Percentiles rank a stretch among this genome's conserved stretches.
phyloP scores from a whole-genome alignment of 2,113 vertebrate species.

The Mastomys coucha region DNA sequence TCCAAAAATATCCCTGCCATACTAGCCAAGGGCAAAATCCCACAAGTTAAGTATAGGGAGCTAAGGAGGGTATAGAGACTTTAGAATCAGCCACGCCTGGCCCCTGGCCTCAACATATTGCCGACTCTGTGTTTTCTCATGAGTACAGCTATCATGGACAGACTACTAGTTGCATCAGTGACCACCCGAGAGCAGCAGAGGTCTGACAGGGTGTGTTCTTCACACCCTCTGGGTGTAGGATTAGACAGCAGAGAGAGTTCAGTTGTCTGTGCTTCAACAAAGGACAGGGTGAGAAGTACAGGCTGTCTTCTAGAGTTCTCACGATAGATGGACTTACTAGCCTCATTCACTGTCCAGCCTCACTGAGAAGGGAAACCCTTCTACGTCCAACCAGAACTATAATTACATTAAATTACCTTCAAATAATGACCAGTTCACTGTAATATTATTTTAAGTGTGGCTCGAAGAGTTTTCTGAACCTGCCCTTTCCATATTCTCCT shows the following conservation, averaged over 20 bases:
- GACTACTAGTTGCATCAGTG: not conserved
- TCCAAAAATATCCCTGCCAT: conserved; percentile 55
- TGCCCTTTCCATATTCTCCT: not conserved
- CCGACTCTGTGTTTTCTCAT: not conserved
- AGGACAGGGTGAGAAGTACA: not conserved
- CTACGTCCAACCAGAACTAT: not conserved
- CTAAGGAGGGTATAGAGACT: not conserved
- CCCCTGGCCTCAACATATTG: not conserved
- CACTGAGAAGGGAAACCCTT: not conserved
- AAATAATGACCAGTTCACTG: conserved; percentile 23
- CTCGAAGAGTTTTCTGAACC: conserved; percentile 18
- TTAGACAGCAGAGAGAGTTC: not conserved
- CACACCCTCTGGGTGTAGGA: not conserved
- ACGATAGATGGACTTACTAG: not conserved
- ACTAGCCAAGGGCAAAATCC: not conserved
- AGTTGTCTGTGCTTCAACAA: not conserved
- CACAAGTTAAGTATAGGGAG: not conserved
- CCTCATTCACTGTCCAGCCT: not conserved
- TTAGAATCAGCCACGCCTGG: not conserved
- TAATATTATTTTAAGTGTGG: conserved; percentile 35
- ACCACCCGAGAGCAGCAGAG: not conserved
- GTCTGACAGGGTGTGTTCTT: not conserved
- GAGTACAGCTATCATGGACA: not conserved
- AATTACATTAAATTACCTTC: conserved; percentile 44
- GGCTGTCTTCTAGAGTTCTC: not conserved